Percentiles rank a stretch among this genome's conserved stretches.
phyloP scores from a whole-genome alignment of 2,797 vertebrate species.

The Darevskia nairensis region DNA sequence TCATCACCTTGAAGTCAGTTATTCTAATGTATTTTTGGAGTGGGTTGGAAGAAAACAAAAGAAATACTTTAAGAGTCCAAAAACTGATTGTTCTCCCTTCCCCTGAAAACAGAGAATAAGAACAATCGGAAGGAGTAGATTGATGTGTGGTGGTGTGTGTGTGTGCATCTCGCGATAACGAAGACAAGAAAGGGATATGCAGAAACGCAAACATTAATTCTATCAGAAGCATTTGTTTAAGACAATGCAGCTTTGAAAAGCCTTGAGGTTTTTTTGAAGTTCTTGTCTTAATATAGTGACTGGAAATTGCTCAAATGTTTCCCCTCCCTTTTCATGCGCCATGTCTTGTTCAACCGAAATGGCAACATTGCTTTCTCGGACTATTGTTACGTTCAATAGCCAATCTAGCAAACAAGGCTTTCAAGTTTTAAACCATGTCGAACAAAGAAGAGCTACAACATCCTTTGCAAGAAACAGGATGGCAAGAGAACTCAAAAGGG shows the following conservation, averaged over 20 bases:
- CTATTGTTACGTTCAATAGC: slow-evolving; percentile 67
- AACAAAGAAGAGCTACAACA: slow-evolving; percentile 51
- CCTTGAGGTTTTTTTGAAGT: slow-evolving; percentile 55
- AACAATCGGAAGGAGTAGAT: slow-evolving; percentile 36
- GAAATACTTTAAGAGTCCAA: too few relatives aligned
- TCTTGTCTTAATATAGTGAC: slow-evolving; percentile 50
- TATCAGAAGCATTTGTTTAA: slow-evolving; percentile 50
- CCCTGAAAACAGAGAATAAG: too few relatives aligned
- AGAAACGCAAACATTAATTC: slow-evolving; percentile 40
- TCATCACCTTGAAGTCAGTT: neutral
- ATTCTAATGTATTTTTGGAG: neutral
- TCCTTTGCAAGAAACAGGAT: slow-evolving; percentile 46
- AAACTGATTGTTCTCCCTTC: too few relatives aligned
- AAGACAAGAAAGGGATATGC: slow-evolving; percentile 51
- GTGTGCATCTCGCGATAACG: neutral
- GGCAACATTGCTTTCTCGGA: slow-evolving; percentile 67
- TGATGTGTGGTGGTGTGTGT: slow-evolving; percentile 23
- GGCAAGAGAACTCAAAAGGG: slow-evolving; percentile 36
- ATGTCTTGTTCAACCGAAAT: slow-evolving; percentile 73
- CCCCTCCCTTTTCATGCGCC: too few relatives aligned
- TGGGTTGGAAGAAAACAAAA: slow-evolving; percentile 26
- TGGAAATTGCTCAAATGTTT: slow-evolving; percentile 64
- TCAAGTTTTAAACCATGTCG: slow-evolving; percentile 56
- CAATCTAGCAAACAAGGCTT: slow-evolving; percentile 70
- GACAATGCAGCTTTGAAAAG: slow-evolving; percentile 52